Conservation (phyloP, 2,113 vertebrate species). For the Oostethus manadensis region DNA sequence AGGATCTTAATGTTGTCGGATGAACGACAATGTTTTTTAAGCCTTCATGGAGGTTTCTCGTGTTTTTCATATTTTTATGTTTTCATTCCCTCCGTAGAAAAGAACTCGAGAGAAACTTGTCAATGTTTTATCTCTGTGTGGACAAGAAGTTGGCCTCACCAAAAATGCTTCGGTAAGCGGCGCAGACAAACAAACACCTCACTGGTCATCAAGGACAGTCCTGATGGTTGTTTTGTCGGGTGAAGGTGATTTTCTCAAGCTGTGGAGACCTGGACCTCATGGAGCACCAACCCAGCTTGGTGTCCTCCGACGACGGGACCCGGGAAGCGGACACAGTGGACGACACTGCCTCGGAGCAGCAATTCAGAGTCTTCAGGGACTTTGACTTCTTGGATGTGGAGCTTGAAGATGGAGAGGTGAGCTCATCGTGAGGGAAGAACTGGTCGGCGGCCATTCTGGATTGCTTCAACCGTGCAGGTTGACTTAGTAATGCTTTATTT, state of each 20-base stretch:
- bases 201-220: background rate
- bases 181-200: too few species aligned
- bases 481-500: slow-evolving; percentile 72
- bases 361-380: slow-evolving; percentile 95
- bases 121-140: slow-evolving; percentile 91
- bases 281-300: slow-evolving; percentile 89
- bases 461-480: background rate
- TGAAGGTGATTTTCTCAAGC: slow-evolving; percentile 94
- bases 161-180: slow-evolving; percentile 94
- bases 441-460: background rate
- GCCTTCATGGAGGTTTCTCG: background rate
- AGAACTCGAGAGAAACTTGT: slow-evolving; percentile 94
- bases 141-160: slow-evolving; percentile 93
- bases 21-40: too few species aligned
- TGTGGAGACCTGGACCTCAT: slow-evolving; percentile 94
- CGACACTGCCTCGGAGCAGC: slow-evolving; percentile 92
- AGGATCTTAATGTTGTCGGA: too few species aligned
- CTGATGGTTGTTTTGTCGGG: background rate
- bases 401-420: slow-evolving; percentile 96
- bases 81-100: slow-evolving; percentile 74
- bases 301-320: slow-evolving; percentile 88
- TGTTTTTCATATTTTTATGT: background rate
- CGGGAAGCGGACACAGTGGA: slow-evolving; percentile 90
- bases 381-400: slow-evolving; percentile 98
- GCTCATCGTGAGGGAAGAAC: background rate